Conservation (phyloP, 2,888 invertebrate species). For the Drosophila emarginata region DNA sequence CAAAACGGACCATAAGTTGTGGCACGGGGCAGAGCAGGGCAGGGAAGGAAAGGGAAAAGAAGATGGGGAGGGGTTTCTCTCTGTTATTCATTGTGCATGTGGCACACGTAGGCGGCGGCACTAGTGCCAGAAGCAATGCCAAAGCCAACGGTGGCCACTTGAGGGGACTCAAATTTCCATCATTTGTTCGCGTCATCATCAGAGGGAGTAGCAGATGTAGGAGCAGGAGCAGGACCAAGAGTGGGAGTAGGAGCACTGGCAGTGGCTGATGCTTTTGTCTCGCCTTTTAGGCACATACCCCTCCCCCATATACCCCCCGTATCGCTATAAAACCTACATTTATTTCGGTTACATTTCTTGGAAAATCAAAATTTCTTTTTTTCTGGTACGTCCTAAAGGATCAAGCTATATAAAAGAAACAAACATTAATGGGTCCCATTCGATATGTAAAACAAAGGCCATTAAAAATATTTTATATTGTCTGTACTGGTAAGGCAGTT, state of each 20-base stretch:
- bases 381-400: background rate
- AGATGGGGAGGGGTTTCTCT: background rate
- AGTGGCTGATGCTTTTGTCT: conserved; percentile 26
- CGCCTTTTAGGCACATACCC: background rate
- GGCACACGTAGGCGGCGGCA: conserved; percentile 63
- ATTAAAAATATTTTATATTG: no score
- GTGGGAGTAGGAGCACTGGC: background rate
- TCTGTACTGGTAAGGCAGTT: no score
- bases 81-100: conserved; percentile 63
- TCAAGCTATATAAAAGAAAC: background rate
- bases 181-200: conserved; percentile 64
- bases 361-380: background rate
- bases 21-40: no score
- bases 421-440: background rate
- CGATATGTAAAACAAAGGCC: background rate
- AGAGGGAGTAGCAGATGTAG: conserved; percentile 16
- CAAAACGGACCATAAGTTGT: conserved; percentile 18
- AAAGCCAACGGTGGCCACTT: conserved; percentile 47
- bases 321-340: background rate
- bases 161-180: conserved; percentile 65
- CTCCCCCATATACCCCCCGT: no score
- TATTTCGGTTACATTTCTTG: background rate
- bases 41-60: background rate
- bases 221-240: background rate
- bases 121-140: background rate